Evolutionary conservation across 2,797 vertebrate genomes (phyloP), one percentile per base, ranked within the genome.

Genomic region (Echeneis naucrates): DNA sequence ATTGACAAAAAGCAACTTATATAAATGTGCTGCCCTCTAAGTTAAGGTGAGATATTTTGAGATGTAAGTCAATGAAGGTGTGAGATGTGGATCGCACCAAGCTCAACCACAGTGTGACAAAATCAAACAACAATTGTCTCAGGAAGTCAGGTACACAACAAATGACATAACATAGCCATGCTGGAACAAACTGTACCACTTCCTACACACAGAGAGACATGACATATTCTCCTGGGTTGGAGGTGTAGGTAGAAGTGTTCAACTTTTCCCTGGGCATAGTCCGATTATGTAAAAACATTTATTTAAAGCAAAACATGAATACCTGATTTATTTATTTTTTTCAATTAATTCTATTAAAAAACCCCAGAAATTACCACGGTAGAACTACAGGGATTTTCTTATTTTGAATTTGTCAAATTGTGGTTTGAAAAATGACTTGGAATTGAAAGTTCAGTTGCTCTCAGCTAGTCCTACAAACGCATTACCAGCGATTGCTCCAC

Each of bases 71-170:
- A 12, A 26, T 12, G 50, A 80, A 12, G 42, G 2, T 2, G 14
- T 45, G 30, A 70, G 8, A 52, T 27, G 48, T 72, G 74, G 52
- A 40, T 73, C 61, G 14, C 11, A 37, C 24, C 57, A 42, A 51
- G 40, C 8, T 23, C 23, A 67, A 27, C 65, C 68, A 35, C 75
- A 86, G 44, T 33, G 35, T 48, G 81, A 85, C 21, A 64, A 30
- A 27, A 63, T 72, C 16, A 69, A 61, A 55, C 48, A 77, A 44
- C 56, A 2, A 27, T 65, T 12, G 9, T 61, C 30, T 60, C 81
- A 72, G 83, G 71, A 83, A 79, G 73, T 71, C 82, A 84, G 80
- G 86, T 84, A 68, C 56, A 55, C 42, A 85, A 70, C 53, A 69
- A 42, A 63, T 52, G 17, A 66, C 62, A 64, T 50, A 33, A 78